A percentile compares a stretch with the other conserved stretches of the same genome.
Evolutionary conservation across 2,113 vertebrate species (phyloP).

Genomic region (Ailurus styani): DNA sequence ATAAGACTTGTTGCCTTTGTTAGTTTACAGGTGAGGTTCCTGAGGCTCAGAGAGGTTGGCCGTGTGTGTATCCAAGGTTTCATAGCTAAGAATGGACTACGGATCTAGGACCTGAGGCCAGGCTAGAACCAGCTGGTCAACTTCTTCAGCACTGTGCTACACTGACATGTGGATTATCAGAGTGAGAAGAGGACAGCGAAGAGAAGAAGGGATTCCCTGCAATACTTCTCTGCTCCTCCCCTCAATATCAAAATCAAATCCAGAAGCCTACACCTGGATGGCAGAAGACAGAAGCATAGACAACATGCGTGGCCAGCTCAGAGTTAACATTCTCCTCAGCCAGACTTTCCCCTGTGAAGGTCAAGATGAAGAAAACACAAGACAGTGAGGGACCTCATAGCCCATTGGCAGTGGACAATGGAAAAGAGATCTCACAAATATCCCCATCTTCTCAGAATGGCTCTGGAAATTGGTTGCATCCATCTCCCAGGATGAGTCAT

Average conservation of each 20-base stretch:
- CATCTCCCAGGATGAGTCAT: background rate
- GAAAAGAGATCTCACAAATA: background rate
- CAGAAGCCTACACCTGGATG: background rate
- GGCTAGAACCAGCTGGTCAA: too few relatives aligned
- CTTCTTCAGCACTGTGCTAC: background rate
- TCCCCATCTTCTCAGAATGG: background rate
- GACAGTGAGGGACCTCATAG: rapidly evolving
- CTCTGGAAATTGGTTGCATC: background rate
- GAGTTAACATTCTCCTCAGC: background rate
- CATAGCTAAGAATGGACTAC: too few relatives aligned
- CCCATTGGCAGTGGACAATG: background rate
- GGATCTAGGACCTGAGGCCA: background rate
- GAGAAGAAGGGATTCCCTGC: background rate
- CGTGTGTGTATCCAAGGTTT: too few relatives aligned
- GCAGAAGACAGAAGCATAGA: background rate
- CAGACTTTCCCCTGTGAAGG: background rate
- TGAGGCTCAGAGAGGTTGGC: background rate
- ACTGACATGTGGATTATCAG: rapidly evolving
- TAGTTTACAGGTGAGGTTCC: background rate
- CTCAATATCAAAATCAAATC: background rate
- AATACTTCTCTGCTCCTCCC: background rate
- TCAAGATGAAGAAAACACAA: background rate
- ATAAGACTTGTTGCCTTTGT: background rate
- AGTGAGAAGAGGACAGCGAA: background rate
- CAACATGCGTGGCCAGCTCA: background rate